Percentiles rank a stretch among this genome's conserved stretches.
Evolutionary conservation across 2,888 invertebrate species (phyloP).

Genomic region (Nemotelus nigrinus): DNA sequence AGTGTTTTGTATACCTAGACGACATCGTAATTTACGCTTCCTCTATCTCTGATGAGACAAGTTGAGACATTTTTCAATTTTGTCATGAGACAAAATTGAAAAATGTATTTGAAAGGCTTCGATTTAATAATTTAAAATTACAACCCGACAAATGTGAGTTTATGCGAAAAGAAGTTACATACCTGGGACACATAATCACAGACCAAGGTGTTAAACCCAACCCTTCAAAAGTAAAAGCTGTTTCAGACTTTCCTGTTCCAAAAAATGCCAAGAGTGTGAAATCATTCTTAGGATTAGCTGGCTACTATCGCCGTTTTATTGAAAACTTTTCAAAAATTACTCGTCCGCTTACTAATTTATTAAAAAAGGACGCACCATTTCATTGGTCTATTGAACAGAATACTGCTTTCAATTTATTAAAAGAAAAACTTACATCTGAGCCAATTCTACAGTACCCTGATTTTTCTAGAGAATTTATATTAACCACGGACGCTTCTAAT

Average conservation of each 20-base stretch:
- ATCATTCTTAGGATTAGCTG: slow-evolving; percentile 7
- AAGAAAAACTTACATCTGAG: slow-evolving; percentile 22
- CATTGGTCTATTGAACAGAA: slow-evolving; percentile 23
- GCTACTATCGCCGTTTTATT: slow-evolving; percentile 13
- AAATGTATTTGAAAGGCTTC: slow-evolving; percentile 53
- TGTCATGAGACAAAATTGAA: slow-evolving; percentile 53
- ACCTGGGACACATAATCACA: slow-evolving; percentile 55
- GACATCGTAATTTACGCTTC: slow-evolving; percentile 57
- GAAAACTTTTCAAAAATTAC: slow-evolving; percentile 26
- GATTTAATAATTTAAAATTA: slow-evolving; percentile 52
- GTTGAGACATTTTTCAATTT: too few species aligned
- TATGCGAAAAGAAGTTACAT: slow-evolving; percentile 49
- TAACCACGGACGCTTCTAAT: slow-evolving; percentile 56
- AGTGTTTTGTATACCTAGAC: slow-evolving; percentile 59
- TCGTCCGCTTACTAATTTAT: background rate
- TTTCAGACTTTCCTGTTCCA: background rate
- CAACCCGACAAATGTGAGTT: slow-evolving; percentile 54
- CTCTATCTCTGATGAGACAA: slow-evolving; percentile 46
- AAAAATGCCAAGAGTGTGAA: background rate
- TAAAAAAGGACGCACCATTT: slow-evolving; percentile 26
- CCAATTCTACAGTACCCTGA: slow-evolving; percentile 55
- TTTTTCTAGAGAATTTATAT: slow-evolving; percentile 53
- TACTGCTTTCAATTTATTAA: slow-evolving; percentile 43
- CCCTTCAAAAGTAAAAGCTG: slow-evolving; percentile 47
- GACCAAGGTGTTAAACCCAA: slow-evolving; percentile 55